Evolutionary conservation across 2,888 invertebrate genomes (phyloP).

Genomic region (Plebejus anna): DNA sequence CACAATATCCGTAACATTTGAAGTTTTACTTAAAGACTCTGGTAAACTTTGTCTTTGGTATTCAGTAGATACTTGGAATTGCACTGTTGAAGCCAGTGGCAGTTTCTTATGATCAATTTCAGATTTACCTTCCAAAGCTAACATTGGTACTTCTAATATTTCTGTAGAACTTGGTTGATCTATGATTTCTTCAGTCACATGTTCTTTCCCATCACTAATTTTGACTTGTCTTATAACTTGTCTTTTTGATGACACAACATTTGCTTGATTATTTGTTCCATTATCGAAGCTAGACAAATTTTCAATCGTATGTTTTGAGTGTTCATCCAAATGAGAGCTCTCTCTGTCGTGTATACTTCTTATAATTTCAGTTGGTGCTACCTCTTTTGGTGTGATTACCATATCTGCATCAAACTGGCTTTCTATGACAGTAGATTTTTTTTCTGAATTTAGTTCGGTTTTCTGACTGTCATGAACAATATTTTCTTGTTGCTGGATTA

Average conservation of each 20-base stretch:
- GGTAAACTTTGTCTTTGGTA: neutral
- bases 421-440: constrained; percentile 27
- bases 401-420: neutral
- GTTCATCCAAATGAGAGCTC: neutral
- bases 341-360: neutral
- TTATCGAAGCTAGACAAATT: constrained; percentile 16
- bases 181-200: constrained; percentile 82
- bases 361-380: neutral
- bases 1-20: neutral
- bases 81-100: neutral
- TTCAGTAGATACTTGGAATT: neutral
- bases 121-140: neutral
- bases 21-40: neutral
- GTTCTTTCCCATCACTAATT: constrained; percentile 43
- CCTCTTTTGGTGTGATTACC: neutral
- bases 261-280: constrained; percentile 7
- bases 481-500: neutral
- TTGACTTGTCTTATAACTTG: constrained; percentile 34
- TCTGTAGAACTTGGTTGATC: constrained; percentile 75
- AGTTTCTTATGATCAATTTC: neutral
- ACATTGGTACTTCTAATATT: constrained; percentile 32
- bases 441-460: constrained; percentile 29
- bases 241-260: constrained; percentile 27
- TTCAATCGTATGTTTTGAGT: constrained; percentile 5
- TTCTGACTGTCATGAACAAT: constrained; percentile 36